Evolutionary conservation across 2,888 invertebrate genomes (phyloP).

Genomic region (Drosophila parthenogenetica): DNA sequence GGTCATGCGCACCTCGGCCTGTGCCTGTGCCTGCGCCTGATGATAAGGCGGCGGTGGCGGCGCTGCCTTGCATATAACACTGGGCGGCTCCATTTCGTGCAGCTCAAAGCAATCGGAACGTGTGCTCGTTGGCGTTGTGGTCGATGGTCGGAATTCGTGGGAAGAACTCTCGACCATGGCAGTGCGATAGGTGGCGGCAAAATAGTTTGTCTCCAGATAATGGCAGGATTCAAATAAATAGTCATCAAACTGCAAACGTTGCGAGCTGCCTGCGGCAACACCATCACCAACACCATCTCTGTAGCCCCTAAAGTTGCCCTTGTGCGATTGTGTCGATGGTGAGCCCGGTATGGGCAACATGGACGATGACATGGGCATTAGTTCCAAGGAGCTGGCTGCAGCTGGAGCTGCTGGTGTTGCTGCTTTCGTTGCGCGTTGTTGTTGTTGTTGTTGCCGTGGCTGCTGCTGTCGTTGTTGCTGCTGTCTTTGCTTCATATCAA

Average conservation of each 20-base stretch:
- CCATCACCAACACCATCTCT: constrained; percentile 24
- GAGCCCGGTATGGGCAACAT: constrained; percentile 60
- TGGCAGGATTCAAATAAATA: constrained; percentile 84
- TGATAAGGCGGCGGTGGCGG: constrained; percentile 56
- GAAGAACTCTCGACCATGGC: constrained; percentile 84
- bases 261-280: constrained; percentile 34
- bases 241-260: constrained; percentile 83
- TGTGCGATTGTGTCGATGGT: constrained; percentile 82
- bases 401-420: constrained; percentile 76
- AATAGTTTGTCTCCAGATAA: constrained; percentile 84
- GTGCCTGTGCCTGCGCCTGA: neutral
- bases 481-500: constrained; percentile 84
- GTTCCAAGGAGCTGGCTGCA: constrained; percentile 83
- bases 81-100: constrained; percentile 78
- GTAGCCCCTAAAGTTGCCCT: constrained; percentile 65
- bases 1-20: constrained; percentile 79
- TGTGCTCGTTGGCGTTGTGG: constrained; percentile 78
- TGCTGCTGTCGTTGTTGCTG: constrained; percentile 64
- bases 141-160: constrained; percentile 84
- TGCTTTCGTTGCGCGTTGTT: constrained; percentile 58
- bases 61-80: constrained; percentile 81
- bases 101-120: constrained; percentile 79
- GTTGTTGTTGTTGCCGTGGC: constrained; percentile 36
- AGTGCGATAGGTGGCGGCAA: constrained; percentile 85
- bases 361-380: constrained; percentile 64